A percentile compares a stretch with the other conserved stretches of the same genome.
Conservation (phyloP, 2,888 invertebrate species). For the Polydrusus tereticollis region DNA sequence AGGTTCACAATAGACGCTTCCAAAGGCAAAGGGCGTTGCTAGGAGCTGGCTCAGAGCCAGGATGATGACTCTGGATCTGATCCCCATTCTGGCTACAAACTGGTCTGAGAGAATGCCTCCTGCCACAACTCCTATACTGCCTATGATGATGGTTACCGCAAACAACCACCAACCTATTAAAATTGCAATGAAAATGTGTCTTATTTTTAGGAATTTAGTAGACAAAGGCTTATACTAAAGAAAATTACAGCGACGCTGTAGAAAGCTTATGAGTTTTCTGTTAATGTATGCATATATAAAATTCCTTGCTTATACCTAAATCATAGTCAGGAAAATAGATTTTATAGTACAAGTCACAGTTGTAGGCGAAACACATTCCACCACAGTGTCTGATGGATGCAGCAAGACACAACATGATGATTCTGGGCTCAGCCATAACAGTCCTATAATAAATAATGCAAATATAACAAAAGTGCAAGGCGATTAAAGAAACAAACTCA, state of each 20-base stretch:
- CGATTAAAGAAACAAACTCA: constrained; percentile 60
- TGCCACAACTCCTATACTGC: constrained; percentile 76
- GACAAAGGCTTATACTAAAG: constrained; percentile 1
- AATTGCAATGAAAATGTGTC: not conserved
- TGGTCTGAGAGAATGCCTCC: constrained; percentile 87
- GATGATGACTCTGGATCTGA: constrained; percentile 83
- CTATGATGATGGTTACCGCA: constrained; percentile 88
- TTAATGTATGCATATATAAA: too few species aligned
- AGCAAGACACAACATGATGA: constrained; percentile 85
- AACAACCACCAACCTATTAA: constrained; percentile 82
- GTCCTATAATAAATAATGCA: constrained; percentile 43
- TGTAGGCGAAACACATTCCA: constrained; percentile 92
- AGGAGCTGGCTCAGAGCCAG: constrained; percentile 86
- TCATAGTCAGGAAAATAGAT: constrained; percentile 91
- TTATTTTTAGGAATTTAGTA: not conserved
- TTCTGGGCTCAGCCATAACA: constrained; percentile 81
- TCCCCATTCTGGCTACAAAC: constrained; percentile 88
- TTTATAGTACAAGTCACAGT: constrained; percentile 90
- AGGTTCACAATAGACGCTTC: constrained; percentile 85
- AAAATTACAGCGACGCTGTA: too few species aligned
- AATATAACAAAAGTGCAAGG: not conserved
- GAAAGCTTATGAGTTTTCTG: too few species aligned
- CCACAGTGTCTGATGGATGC: constrained; percentile 91
- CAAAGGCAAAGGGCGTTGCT: constrained; percentile 87
- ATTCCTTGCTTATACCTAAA: too few species aligned